phyloP scores from a whole-genome alignment of 2,888 invertebrate genomes.

The Erebia ligea region DNA sequence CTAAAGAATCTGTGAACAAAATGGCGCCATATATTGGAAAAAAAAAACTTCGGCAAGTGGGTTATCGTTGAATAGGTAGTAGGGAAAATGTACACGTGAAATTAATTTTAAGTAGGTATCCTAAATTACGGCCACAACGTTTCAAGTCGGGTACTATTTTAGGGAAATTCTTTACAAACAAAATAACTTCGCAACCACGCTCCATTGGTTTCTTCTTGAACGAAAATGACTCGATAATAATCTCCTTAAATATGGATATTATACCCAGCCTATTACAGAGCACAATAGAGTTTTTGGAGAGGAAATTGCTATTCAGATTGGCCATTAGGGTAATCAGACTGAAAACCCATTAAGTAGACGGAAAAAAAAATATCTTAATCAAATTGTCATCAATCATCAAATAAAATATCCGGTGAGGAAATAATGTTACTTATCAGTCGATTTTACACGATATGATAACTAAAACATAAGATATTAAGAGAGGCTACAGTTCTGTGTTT shows the following conservation, averaged over 20 bases:
- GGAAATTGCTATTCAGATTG: constrained; percentile 40
- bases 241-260: constrained; percentile 25
- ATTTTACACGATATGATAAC: constrained; percentile 29
- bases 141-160: background rate
- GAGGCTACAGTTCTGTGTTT: too few relatives aligned
- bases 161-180: background rate
- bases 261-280: constrained; percentile 15
- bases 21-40: too few relatives aligned
- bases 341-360: constrained; percentile 32
- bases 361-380: constrained; percentile 53
- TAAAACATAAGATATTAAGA: constrained; percentile 6
- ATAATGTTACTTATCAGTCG: constrained; percentile 57
- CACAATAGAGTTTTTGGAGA: constrained; percentile 34
- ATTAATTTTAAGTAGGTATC: too few relatives aligned
- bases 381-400: constrained; percentile 62
- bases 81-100: too few relatives aligned
- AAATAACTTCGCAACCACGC: background rate
- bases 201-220: background rate
- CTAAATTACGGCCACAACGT: too few relatives aligned
- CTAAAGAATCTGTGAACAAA: too few relatives aligned
- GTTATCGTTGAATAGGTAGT: too few relatives aligned
- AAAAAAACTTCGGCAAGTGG: too few relatives aligned
- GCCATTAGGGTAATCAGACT: constrained; percentile 36
- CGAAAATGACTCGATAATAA: constrained; percentile 16
- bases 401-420: constrained; percentile 60